Percentiles rank a stretch among this genome's conserved stretches.
Evolutionary conservation across 2,797 vertebrate genomes (phyloP).

Genomic region (Chelon auratus): DNA sequence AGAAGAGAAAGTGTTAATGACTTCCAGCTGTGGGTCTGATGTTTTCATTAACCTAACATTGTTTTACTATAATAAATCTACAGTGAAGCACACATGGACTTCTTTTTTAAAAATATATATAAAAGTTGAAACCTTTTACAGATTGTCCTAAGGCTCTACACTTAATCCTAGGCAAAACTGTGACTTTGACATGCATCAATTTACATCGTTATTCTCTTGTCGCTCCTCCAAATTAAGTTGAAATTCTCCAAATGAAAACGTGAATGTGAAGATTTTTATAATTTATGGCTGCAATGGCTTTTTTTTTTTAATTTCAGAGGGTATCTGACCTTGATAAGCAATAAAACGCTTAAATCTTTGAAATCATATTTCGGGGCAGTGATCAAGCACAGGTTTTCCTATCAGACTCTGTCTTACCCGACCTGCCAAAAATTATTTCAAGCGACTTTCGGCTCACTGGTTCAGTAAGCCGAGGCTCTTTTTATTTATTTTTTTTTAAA

Average conservation of each 20-base stretch:
- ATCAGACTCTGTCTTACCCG: conserved; percentile 18
- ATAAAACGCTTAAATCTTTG: conserved; percentile 21
- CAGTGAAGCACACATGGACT: not conserved
- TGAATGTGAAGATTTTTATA: conserved; percentile 26
- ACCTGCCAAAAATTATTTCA: conserved; percentile 36
- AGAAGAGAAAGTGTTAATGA: conserved; percentile 49
- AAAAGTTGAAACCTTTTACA: not conserved
- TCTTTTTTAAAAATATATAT: not conserved
- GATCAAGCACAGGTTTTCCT: conserved; percentile 44
- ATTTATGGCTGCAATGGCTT: conserved; percentile 35
- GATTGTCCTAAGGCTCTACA: conserved; percentile 1
- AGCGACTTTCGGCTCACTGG: conserved; percentile 39
- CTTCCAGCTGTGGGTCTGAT: conserved; percentile 36
- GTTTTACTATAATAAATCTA: conserved; percentile 35
- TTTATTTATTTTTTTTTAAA: not conserved
- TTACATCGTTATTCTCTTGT: conserved; percentile 22
- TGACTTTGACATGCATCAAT: conserved; percentile 5
- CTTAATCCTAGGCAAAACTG: not conserved
- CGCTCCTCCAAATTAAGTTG: conserved; percentile 26
- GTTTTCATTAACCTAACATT: conserved; percentile 39
- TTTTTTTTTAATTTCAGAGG: conserved; percentile 26
- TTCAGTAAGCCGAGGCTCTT: conserved; percentile 19
- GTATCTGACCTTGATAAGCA: conserved; percentile 21
- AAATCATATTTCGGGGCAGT: conserved; percentile 42
- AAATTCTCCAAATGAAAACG: conserved; percentile 22